phyloP scores from a whole-genome alignment of 2,888 invertebrate genomes.

The Andrena trimmerana region DNA sequence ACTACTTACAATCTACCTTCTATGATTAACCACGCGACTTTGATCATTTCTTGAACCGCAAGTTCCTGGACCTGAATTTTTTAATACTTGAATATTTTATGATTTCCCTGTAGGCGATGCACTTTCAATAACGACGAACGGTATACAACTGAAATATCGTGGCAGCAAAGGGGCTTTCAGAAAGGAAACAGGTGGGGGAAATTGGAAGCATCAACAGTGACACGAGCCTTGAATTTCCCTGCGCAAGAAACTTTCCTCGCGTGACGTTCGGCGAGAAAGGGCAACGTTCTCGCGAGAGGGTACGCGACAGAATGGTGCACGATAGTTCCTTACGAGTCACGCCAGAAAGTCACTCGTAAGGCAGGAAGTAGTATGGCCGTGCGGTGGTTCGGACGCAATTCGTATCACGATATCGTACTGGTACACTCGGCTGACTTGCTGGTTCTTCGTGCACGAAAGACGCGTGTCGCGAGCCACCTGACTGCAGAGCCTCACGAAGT shows the following conservation, averaged over 20 bases:
- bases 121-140: too few species aligned
- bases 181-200: not conserved
- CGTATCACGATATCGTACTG: slow-evolving; percentile 57
- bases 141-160: too few species aligned
- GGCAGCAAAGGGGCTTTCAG: not conserved
- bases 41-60: too few species aligned
- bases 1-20: too few species aligned
- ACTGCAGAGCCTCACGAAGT: slow-evolving; percentile 50
- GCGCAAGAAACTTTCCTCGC: slow-evolving; percentile 25
- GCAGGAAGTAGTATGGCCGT: slow-evolving; percentile 32
- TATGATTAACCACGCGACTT: too few species aligned
- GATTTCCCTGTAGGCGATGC: too few species aligned
- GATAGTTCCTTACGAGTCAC: slow-evolving; percentile 52
- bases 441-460: slow-evolving; percentile 52
- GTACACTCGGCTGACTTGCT: slow-evolving; percentile 40
- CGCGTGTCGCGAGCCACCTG: slow-evolving; percentile 43
- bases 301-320: slow-evolving; percentile 23
- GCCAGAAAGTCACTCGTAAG: slow-evolving; percentile 54
- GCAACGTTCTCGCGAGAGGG: slow-evolving; percentile 25
- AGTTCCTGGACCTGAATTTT: too few species aligned
- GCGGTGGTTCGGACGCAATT: slow-evolving; percentile 24
- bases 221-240: not conserved
- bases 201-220: not conserved
- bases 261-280: slow-evolving; percentile 19
- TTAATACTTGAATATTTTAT: too few species aligned